Evolutionary conservation across 2,113 vertebrate species (phyloP).

Genomic region (Calidris pygmaea): DNA sequence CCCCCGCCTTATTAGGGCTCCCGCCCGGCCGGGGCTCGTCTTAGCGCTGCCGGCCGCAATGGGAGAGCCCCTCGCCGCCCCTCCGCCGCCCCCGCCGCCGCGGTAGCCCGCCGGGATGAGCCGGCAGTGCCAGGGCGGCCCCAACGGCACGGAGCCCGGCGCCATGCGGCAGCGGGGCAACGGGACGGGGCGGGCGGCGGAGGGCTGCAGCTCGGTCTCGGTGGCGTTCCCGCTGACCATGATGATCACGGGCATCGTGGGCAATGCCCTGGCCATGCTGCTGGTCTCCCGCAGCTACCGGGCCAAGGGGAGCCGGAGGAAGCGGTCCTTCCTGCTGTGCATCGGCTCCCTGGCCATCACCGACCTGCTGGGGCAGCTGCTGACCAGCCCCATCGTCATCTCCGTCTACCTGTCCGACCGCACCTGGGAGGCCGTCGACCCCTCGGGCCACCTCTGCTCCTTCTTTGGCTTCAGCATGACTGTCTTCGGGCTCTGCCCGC

Average conservation of each 20-base stretch:
- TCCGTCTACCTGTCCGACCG: conserved; percentile 84
- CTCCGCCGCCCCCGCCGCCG: no score
- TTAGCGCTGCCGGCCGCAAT: not conserved
- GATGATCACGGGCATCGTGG: conserved; percentile 92
- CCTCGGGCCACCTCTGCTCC: conserved; percentile 82
- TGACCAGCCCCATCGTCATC: conserved; percentile 94
- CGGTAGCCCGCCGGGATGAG: not conserved
- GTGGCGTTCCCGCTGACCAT: conserved; percentile 89
- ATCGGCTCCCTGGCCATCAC: conserved; percentile 91
- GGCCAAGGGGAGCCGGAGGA: conserved; percentile 84
- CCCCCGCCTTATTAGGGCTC: not conserved
- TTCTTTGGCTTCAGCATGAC: conserved; percentile 96
- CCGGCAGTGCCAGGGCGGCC: not conserved
- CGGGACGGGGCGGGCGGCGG: conserved; percentile 23
- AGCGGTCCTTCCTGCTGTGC: conserved; percentile 91
- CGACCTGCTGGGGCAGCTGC: conserved; percentile 90
- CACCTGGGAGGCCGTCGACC: conserved; percentile 83
- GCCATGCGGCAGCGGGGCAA: conserved; percentile 8
- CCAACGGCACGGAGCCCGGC: not conserved
- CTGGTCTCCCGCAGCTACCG: conserved; percentile 87
- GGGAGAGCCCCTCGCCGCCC: not conserved
- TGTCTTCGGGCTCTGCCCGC: conserved; percentile 90
- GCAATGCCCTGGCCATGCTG: conserved; percentile 89
- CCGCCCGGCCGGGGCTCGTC: not conserved
- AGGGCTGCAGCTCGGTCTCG: conserved; percentile 79